Evolutionary conservation across 2,888 invertebrate genomes (phyloP), one percentile per base, ranked within the genome.

Genomic region (Ophion ventricosus): DNA sequence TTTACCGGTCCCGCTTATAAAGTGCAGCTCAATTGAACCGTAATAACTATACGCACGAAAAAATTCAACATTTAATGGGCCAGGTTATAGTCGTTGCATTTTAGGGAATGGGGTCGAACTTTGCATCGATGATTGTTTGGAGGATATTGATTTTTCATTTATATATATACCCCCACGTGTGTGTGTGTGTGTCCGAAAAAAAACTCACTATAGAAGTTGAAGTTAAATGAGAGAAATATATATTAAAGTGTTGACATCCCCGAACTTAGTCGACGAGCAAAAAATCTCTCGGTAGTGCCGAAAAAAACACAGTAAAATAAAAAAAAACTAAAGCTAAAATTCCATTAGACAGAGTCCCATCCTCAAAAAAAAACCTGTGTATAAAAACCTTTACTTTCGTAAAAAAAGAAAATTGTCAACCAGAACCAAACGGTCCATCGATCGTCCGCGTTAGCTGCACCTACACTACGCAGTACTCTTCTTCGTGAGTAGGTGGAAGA

Each of bases 401-500:
- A 26, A 26, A 26, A 61, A 8, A 61, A 61, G 26, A 26, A 61
- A 3, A 25, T 26, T 17, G 8, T 8, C 61, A 61, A 17, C 17
- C 17, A 26, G 26, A 61, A n/a, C n/a, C n/a, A n/a, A n/a, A 20
- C 61, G 26, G 17, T 26, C 26, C 26, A 61, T 61, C 61, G 61
- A 26, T 20, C 64, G 64, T 64, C 35, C 35, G 20, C 35, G 40
- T 64, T 40, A 20, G 20, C 8, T 64, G 40, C 20, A 64, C 20
- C n/a, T 20, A 64, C 29, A 40, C 40, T n/a, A 57, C 64, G 20
- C 17, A 5, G 26, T 20, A 4, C 35, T 35, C 10, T 20, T 40
- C 20, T 64, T 20, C 20, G 40, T 64, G 64, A 29, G 40, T 35
- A 10, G 29, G 35, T 35, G 64, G 35, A 66, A 66, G 14, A 64